Base-by-base conservation (phyloP, 1,140 invertebrate genomes). In the Scaptomyza pallida region DNA sequence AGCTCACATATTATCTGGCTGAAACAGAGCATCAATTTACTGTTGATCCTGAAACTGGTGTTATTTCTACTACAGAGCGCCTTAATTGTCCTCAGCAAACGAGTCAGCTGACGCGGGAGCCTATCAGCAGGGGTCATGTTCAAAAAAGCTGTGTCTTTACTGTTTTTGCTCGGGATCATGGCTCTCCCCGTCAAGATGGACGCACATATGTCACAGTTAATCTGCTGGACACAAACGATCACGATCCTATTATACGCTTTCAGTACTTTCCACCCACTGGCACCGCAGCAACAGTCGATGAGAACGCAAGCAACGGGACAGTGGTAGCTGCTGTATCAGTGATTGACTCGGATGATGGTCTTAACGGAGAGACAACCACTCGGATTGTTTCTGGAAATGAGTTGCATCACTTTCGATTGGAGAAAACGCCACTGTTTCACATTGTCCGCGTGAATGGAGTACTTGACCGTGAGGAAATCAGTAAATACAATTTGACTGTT, bases 201-300 rank as follows among this genome's bases (percentile, higher is more conserved):
- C 93, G 98, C 40, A 97, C 98, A 16, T 99, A 99, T 92, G 96
- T 99, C 0, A 98, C 97, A 3, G 97, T 99, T 0, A 98, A 97
- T 92, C 92, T 99, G 12, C 93, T 98, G 30, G 98, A 99, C 91
- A 96, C 97, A 1, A 99, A 99, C 92, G 97, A 99, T 93, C 97
- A 99, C 90, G 97, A 97, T 92, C 98, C 98, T 3, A 93, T 96
- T 19, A 98, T 99, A 50, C 95, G 95, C 63, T 98, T 99, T 89
- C 94, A 95, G 6, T 98, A 98, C 91, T 96, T 97, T 86, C 96
- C 97, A 5, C 92, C 95, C 0, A 96, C 95, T 0, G 95, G 96
- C 0, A 95, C 93, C 23, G 96, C 95, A 86, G 97, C 97, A 2
- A 97, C 96, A 0, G 97, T 99, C 0, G 97, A 98, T 90, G 98